Percentiles rank a stretch among this genome's conserved stretches.
Conservation (phyloP, 2,888 invertebrate genomes). For the Trimorus sp. region DNA sequence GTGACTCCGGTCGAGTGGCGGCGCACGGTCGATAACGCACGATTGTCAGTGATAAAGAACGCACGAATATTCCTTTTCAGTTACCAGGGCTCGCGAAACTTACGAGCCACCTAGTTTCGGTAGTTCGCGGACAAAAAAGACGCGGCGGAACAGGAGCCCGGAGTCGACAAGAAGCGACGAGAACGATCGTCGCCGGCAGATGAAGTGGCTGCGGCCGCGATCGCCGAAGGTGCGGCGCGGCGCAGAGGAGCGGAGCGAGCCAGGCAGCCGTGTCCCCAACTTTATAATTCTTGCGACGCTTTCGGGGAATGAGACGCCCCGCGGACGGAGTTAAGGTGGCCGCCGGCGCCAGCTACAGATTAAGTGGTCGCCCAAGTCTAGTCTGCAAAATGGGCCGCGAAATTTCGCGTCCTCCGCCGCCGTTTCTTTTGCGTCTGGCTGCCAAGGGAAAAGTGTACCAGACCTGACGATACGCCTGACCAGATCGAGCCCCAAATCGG, state of each 20-base stretch:
- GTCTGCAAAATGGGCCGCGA: slow-evolving; percentile 68
- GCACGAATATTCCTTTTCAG: slow-evolving; percentile 62
- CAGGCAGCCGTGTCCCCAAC: slow-evolving; percentile 75
- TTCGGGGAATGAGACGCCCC: slow-evolving; percentile 79
- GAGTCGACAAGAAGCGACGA: slow-evolving; percentile 62
- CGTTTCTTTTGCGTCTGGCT: background rate
- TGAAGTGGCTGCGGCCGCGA: slow-evolving; percentile 60
- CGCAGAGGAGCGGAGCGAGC: slow-evolving; percentile 45
- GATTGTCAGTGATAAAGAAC: slow-evolving; percentile 62
- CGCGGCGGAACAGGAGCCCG: slow-evolving; percentile 37
- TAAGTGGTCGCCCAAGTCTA: slow-evolving; percentile 76
- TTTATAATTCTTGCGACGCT: slow-evolving; percentile 81
- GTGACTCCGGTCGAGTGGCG: slow-evolving; percentile 25
- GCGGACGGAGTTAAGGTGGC: slow-evolving; percentile 76
- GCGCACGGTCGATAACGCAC: slow-evolving; percentile 58
- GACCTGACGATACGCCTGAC: no score
- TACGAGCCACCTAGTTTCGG: slow-evolving; percentile 65
- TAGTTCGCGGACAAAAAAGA: slow-evolving; percentile 59
- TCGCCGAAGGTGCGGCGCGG: slow-evolving; percentile 62
- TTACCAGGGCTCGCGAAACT: slow-evolving; percentile 52
- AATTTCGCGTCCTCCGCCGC: slow-evolving; percentile 21
- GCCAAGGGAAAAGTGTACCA: no score
- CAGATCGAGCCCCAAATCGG: no score
- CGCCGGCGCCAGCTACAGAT: slow-evolving; percentile 79
- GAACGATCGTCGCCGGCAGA: slow-evolving; percentile 63